Conservation (phyloP, 2,113 vertebrate species). For the Eretmochelys imbricata region DNA sequence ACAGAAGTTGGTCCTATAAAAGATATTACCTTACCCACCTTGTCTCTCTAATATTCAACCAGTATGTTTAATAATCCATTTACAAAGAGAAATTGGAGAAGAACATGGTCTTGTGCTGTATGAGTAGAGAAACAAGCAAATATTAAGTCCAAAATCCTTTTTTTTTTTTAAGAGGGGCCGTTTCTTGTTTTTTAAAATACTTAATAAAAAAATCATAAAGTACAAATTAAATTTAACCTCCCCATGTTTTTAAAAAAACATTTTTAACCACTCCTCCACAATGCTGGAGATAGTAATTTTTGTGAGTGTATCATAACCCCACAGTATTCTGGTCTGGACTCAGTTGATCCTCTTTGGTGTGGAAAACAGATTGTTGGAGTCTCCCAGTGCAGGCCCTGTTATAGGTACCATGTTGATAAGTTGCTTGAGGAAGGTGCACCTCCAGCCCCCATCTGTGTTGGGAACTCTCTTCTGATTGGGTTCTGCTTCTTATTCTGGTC, state of each 20-base stretch:
- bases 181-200: not conserved
- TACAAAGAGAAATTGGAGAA: not conserved
- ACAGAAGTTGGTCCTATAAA: no score
- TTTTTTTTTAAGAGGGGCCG: not conserved
- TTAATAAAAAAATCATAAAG: not conserved
- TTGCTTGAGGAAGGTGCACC: not conserved
- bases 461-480: not conserved
- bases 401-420: not conserved
- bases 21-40: no score
- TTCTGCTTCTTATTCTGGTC: not conserved
- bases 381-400: not conserved
- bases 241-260: not conserved
- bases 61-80: not conserved
- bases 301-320: not conserved
- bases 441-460: fast-evolving
- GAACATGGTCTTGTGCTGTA: not conserved
- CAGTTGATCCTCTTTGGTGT: not conserved
- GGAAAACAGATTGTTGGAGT: not conserved
- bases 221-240: not conserved
- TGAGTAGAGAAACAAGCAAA: not conserved
- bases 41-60: not conserved
- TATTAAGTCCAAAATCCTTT: not conserved
- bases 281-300: not conserved
- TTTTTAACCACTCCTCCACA: not conserved
- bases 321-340: not conserved